Conservation (phyloP, 2,888 invertebrate species). For the Vesta saturnalis region DNA sequence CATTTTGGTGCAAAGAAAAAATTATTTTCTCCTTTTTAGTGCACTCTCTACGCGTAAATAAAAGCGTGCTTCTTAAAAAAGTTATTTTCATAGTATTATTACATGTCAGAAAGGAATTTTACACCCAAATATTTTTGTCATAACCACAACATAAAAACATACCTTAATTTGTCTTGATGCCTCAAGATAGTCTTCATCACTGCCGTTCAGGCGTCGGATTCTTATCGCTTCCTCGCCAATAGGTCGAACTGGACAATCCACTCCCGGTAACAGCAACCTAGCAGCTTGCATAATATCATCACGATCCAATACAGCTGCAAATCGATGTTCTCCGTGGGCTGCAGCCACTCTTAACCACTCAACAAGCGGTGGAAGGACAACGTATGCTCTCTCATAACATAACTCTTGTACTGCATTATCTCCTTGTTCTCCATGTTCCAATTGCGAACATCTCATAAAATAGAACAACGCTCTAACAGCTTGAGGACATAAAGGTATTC, state of each 20-base stretch:
- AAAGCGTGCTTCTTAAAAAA: too few species aligned
- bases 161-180: constrained; percentile 59
- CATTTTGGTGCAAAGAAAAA: too few species aligned
- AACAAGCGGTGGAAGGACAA: constrained; percentile 88
- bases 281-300: constrained; percentile 93
- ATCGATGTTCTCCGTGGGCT: constrained; percentile 84
- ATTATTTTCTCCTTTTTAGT: too few species aligned
- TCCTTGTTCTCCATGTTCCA: constrained; percentile 61
- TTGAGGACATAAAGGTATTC: constrained; percentile 67
- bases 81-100: too few species aligned
- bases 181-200: constrained; percentile 58
- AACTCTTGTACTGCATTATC: constrained; percentile 67
- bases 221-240: constrained; percentile 70
- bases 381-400: constrained; percentile 88
- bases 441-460: constrained; percentile 92
- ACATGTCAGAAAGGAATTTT: too few species aligned
- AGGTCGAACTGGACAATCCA: constrained; percentile 86
- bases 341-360: constrained; percentile 89
- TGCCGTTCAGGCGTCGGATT: constrained; percentile 56
- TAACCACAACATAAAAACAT: too few species aligned
- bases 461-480: constrained; percentile 87
- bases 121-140: too few species aligned
- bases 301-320: constrained; percentile 76
- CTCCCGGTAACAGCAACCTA: constrained; percentile 83
- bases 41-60: too few species aligned